Evolutionary conservation across 2,797 vertebrate species (phyloP), one percentile per base, ranked within the genome.

Genomic region (Macropus fuliginosus): DNA sequence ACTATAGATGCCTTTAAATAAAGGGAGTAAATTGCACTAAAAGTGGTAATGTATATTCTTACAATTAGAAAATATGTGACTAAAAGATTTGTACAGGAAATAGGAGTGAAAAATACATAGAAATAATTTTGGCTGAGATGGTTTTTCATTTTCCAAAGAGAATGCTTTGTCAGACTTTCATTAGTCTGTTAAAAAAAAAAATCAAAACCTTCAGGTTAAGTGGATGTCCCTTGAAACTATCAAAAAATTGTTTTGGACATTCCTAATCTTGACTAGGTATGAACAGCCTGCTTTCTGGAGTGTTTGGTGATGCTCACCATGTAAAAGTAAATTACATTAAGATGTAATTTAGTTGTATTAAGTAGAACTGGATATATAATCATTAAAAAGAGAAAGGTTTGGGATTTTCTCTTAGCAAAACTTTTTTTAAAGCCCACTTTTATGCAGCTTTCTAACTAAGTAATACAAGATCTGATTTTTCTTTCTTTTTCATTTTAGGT

Each of bases 401-500:
- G 8, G 8, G 40, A 27, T 34, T 54, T 91, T 54, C 97, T 96
- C 97, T 96, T 96, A 97, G 93, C 97, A 96, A 97, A 97, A 97
- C 95, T 96, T 50, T 54, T 96, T 93, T 96, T 95, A 95, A 97
- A 92, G 56, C 4, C 89, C 27, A 31, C 92, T 81, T 91, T 90
- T 52, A 62, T 96, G 91, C 90, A n/a, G 90, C 94, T 92, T 97
- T 57, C 93, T 97, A 94, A 92, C 0, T 93, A 96, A 96, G 95
- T 98, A 96, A 96, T 96, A 12, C 1, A 55, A 97, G 96, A 98
- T 98, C 97, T 96, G 97, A 97, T 95, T 98, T 98, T 93, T 98
- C 97, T 97, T 98, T 94, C 97, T 98, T 98, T 95, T 98, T 98
- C 98, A 95, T 98, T 98, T 98, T 98, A 98, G 98, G 98, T 98